Percentiles rank a stretch among this genome's conserved stretches.
These are phyloP conservation scores for Oscheius sp. DNA, from an alignment of 2,888 invertebrate genomes.

Conservation along the genomic window DNA sequence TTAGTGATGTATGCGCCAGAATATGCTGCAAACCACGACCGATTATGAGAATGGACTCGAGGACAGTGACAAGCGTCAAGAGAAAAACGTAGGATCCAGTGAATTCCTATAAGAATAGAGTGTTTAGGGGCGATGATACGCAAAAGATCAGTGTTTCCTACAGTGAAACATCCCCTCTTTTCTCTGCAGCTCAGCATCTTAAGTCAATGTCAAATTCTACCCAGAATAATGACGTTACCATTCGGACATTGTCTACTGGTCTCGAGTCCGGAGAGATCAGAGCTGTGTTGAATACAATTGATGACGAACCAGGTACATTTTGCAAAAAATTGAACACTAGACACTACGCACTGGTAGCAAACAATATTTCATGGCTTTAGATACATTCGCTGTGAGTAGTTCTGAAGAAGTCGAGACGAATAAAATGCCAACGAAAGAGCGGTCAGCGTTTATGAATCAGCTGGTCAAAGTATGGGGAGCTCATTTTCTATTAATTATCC, in stretches of 20 bases:
- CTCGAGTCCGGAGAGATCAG: slow-evolving; percentile 49
- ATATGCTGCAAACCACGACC: slow-evolving; percentile 26
- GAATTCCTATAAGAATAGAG: not conserved
- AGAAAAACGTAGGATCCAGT: slow-evolving; percentile 3
- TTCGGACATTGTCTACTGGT: slow-evolving; percentile 38
- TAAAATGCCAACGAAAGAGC: slow-evolving; percentile 51
- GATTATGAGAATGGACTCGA: slow-evolving; percentile 34
- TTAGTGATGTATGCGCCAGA: slow-evolving; percentile 37
- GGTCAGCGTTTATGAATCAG: slow-evolving; percentile 57
- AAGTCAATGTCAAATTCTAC: not conserved
- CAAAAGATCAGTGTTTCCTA: slow-evolving; percentile 42
- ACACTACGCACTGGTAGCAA: not conserved
- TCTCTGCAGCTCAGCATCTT: slow-evolving; percentile 39
- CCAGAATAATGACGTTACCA: not conserved
- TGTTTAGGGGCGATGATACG: slow-evolving; percentile 25
- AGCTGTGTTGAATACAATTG: slow-evolving; percentile 43
- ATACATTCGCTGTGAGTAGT: slow-evolving; percentile 9
- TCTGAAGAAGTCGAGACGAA: slow-evolving; percentile 34
- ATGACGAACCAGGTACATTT: slow-evolving; percentile 44
- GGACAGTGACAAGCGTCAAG: slow-evolving; percentile 27
- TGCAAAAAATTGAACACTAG: not conserved
- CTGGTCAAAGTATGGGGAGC: slow-evolving; percentile 48
- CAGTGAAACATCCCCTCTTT: slow-evolving; percentile 57
- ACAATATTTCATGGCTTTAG: not conserved
- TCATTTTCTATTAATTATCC: slow-evolving; percentile 1